phyloP scores from a whole-genome alignment of 2,113 vertebrate species.

The Hyla sarda region DNA sequence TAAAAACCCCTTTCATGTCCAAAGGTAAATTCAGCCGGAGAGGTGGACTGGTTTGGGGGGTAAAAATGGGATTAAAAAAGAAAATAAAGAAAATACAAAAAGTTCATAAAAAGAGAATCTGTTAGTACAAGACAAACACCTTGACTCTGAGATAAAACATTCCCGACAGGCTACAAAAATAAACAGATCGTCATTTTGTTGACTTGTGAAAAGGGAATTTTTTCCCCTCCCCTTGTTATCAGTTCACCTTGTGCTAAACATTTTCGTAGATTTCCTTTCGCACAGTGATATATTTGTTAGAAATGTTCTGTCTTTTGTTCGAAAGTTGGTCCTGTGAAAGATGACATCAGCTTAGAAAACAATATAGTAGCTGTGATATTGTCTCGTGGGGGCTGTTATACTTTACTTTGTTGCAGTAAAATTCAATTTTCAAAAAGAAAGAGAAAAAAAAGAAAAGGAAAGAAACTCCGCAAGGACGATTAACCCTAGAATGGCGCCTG shows the following conservation, averaged over 20 bases:
- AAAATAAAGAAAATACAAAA: background rate
- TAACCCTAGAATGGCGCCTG: slow-evolving; percentile 80
- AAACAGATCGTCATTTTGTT: slow-evolving; percentile 29
- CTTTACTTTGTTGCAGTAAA: slow-evolving; percentile 95
- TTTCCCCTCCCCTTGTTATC: slow-evolving; percentile 66
- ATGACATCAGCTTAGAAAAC: slow-evolving; percentile 99
- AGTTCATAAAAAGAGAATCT: background rate
- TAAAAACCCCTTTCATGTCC: background rate
- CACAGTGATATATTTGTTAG: slow-evolving; percentile 93
- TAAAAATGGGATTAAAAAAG: background rate
- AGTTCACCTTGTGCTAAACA: slow-evolving; percentile 87
- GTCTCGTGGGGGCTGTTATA: slow-evolving; percentile 91
- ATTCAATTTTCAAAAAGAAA: slow-evolving; percentile 83
- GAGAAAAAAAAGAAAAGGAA: slow-evolving; percentile 42
- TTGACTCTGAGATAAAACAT: background rate
- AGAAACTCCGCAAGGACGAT: slow-evolving; percentile 78
- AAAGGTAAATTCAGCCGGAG: background rate
- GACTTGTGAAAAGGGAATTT: background rate
- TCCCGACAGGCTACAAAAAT: slow-evolving; percentile 57
- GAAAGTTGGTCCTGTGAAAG: slow-evolving; percentile 87
- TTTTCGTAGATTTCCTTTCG: slow-evolving; percentile 96
- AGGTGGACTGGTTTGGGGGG: background rate
- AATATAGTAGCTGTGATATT: slow-evolving; percentile 95
- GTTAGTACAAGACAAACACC: background rate
- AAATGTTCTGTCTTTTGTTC: slow-evolving; percentile 96